Evolutionary conservation across 2,113 vertebrate genomes (phyloP), one percentile per base, ranked within the genome.

Genomic region (Uria lomvia): DNA sequence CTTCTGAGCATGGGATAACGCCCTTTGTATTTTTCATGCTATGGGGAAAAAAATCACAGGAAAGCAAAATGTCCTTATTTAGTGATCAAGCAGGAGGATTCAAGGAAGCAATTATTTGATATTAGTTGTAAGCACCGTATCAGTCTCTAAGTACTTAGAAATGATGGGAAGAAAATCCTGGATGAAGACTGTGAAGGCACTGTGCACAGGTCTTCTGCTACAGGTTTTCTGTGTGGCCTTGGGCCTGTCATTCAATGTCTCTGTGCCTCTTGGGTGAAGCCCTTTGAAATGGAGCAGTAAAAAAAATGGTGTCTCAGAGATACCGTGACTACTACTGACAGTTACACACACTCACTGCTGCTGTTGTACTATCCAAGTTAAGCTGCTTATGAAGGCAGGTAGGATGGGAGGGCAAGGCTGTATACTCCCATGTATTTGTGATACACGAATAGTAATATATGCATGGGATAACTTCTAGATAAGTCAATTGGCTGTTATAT

Each of bases 261-360:
- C 30, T 36, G 6, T 59, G 55, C 26, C 38, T 94, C 38, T 47
- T 63, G 15, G 5, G 26, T 81, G 29, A 84, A 73, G 56, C 24
- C 13, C 10, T 66, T 75, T 43, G 58, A 49, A 75, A 76, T 20
- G 8, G 38, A 67, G 14, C 4, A 0, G 7, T 47, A 26, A 34
- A 66, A 63, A 66, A 60, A 65, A 23, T 0, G 2, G 34, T 36
- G 11, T 65, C 75, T 43, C 40, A 19, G 56, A 34, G 42, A 17
- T 38, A 34, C 0, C 3, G 24, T 66, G n/a, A 8, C 34, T 76
- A 1, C 20, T 53, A 3, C 18, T 1, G 2, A 55, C 15, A 34
- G 11, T 71, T 11, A 22, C 21, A 29, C 36, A 11, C 15, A 4
- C 50, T 74, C 30, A 23, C 42, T 53, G 38, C 34, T 65, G 6